Conservation (phyloP, 2,797 vertebrate species). For the Chrosomus eos region DNA sequence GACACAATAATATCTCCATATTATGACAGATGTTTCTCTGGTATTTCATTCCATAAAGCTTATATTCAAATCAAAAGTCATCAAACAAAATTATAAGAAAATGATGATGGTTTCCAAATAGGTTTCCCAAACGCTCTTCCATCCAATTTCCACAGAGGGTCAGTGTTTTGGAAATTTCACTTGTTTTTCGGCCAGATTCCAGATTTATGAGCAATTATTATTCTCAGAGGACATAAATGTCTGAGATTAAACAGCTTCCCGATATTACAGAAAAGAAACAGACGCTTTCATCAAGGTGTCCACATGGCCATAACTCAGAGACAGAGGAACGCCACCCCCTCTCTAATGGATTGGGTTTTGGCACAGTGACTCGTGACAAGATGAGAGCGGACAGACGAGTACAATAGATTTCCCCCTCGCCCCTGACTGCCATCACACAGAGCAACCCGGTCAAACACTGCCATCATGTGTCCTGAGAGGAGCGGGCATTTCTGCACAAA, state of each 20-base stretch:
- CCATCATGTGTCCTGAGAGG: constrained; percentile 74
- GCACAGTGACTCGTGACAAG: constrained; percentile 48
- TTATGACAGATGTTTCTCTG: neutral
- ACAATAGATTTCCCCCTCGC: constrained; percentile 42
- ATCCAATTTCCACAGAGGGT: constrained; percentile 1
- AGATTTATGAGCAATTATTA: constrained; percentile 40
- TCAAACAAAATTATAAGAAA: neutral
- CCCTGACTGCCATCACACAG: constrained; percentile 11
- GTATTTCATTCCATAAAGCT: neutral
- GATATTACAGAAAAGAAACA: constrained; percentile 37
- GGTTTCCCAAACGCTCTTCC: constrained; percentile 3
- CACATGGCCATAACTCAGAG: constrained; percentile 51
- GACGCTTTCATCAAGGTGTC: constrained; percentile 37
- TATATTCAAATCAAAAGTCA: neutral
- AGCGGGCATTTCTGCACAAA: constrained; percentile 9
- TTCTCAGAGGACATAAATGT: constrained; percentile 17
- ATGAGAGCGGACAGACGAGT: constrained; percentile 66
- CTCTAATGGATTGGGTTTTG: constrained; percentile 55
- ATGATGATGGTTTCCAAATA: neutral
- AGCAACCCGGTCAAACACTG: constrained; percentile 70
- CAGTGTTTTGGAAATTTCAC: constrained; percentile 11
- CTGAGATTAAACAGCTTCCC: constrained; percentile 25
- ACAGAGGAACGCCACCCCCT: constrained; percentile 44
- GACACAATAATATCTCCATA: too few species aligned
- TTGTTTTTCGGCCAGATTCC: constrained; percentile 11